Conservation (phyloP, 2,888 invertebrate genomes). For the Aplocera efformata region DNA sequence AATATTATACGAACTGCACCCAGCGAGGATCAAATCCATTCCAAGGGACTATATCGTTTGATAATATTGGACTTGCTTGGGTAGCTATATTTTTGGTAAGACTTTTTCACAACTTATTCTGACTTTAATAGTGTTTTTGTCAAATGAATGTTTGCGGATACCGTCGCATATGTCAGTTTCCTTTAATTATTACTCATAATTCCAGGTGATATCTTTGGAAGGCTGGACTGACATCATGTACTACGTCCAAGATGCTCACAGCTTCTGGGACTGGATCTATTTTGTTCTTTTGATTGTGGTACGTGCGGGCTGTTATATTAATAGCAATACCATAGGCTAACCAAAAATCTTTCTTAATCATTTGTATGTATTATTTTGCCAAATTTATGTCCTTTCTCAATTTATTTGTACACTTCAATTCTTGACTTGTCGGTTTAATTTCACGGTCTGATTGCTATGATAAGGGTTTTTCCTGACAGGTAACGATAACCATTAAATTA, state of each 20-base stretch:
- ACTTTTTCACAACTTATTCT: slow-evolving; percentile 27
- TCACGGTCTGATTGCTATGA: slow-evolving; percentile 12
- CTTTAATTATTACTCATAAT: too few species aligned
- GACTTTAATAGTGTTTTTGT: not conserved
- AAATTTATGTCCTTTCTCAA: too few species aligned
- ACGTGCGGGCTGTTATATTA: slow-evolving; percentile 67
- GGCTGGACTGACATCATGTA: slow-evolving; percentile 99
- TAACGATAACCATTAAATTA: slow-evolving; percentile 17
- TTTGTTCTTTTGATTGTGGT: slow-evolving; percentile 99
- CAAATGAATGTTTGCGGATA: not conserved
- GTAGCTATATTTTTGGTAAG: slow-evolving; percentile 99
- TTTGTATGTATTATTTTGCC: too few species aligned
- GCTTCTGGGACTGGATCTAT: slow-evolving; percentile 99
- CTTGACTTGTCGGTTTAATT: slow-evolving; percentile 1
- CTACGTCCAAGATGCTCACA: slow-evolving; percentile 99
- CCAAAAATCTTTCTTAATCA: not conserved
- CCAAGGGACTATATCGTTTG: slow-evolving; percentile 99
- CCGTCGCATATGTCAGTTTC: not conserved
- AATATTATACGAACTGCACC: slow-evolving; percentile 97
- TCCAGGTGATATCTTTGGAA: slow-evolving; percentile 98
- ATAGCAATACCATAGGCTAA: not conserved
- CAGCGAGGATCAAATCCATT: slow-evolving; percentile 97
- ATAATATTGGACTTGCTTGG: slow-evolving; percentile 99
- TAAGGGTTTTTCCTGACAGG: slow-evolving; percentile 21
- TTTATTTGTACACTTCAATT: not conserved